Evolutionary conservation across 1,140 invertebrate genomes (phyloP).

Genomic region (Zaprionus tsacasi): DNA sequence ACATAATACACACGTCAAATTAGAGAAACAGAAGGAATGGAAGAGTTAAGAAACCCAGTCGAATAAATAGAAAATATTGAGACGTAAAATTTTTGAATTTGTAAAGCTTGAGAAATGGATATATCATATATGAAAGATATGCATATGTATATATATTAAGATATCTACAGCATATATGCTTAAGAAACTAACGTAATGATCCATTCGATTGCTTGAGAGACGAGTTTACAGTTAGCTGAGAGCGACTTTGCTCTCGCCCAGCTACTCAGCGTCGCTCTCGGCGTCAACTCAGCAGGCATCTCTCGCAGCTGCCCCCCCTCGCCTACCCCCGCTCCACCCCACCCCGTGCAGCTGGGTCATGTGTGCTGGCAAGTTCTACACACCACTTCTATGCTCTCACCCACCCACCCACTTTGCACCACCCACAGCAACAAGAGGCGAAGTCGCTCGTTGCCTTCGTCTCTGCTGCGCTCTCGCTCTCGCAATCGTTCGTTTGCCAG

Average conservation of each 20-base stretch:
- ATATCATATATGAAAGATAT: background rate
- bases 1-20: background rate
- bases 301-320: background rate
- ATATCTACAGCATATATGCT: background rate
- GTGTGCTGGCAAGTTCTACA: conserved; percentile 29
- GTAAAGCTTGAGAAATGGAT: background rate
- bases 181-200: conserved; percentile 25
- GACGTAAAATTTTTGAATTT: background rate
- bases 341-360: background rate
- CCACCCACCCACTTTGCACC: background rate
- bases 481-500: conserved; percentile 29
- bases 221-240: conserved; percentile 7
- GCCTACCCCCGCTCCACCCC: too few species aligned
- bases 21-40: background rate
- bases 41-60: background rate
- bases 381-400: conserved; percentile 35
- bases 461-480: conserved; percentile 20
- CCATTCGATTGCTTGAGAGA: conserved; percentile 19
- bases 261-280: background rate
- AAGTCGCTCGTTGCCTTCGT: conserved; percentile 15
- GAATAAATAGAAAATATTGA: background rate
- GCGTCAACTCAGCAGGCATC: conserved; percentile 13
- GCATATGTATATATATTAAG: background rate
- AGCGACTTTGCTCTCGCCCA: background rate
- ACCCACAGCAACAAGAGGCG: background rate